phyloP scores from a whole-genome alignment of 2,888 invertebrate genomes.

The Euzophera pinguis region DNA sequence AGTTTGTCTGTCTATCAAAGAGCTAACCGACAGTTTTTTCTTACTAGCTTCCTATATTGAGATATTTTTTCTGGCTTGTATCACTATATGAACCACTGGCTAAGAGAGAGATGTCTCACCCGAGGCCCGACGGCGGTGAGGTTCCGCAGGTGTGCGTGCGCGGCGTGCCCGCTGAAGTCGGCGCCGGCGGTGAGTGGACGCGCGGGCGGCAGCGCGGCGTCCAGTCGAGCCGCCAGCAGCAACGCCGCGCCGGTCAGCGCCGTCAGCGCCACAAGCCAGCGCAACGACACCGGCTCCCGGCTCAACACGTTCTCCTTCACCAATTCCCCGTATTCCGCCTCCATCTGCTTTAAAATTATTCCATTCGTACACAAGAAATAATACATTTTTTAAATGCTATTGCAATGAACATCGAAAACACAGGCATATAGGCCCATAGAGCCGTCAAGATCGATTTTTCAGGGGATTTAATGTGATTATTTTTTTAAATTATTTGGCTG shows the following conservation, averaged over 20 bases:
- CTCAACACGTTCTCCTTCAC: conserved; percentile 2
- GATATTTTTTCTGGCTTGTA: too few species aligned
- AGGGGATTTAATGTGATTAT: too few species aligned
- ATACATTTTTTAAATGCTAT: too few species aligned
- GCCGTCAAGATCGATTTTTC: too few species aligned
- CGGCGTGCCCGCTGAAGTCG: conserved; percentile 43
- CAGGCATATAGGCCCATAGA: too few species aligned
- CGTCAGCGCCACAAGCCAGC: conserved; percentile 72
- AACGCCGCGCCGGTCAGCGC: conserved; percentile 80
- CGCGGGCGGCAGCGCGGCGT: conserved; percentile 87
- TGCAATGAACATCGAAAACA: too few species aligned
- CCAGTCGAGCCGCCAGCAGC: conserved; percentile 81
- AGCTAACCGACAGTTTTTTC: too few species aligned
- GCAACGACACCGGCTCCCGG: conserved; percentile 36
- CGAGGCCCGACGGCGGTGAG: conserved; percentile 82
- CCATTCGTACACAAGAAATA: too few species aligned
- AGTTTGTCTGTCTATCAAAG: too few species aligned
- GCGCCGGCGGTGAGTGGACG: conserved; percentile 72
- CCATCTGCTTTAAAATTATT: neutral
- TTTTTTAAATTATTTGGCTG: too few species aligned
- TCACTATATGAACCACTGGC: too few species aligned
- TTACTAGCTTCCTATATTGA: too few species aligned
- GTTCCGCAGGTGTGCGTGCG: conserved; percentile 68
- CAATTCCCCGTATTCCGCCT: neutral
- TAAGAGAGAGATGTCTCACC: conserved; percentile 27